A percentile compares a stretch with the other conserved stretches of the same genome.
Conservation (phyloP, 2,113 vertebrate species). For the Channa maculata region DNA sequence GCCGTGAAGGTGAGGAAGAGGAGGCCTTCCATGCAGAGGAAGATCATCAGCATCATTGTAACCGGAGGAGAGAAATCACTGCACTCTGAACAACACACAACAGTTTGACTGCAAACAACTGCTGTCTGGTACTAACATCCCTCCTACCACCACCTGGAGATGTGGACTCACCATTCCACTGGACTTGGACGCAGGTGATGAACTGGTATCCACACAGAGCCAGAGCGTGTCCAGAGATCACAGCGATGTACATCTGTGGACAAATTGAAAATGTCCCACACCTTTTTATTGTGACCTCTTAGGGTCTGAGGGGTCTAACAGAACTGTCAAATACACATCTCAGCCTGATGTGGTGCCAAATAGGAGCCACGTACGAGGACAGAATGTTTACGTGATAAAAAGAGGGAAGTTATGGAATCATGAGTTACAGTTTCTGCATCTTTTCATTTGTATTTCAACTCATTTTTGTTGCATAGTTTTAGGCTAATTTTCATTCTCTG, state of each 20-base stretch:
- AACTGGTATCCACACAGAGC: conserved; percentile 91
- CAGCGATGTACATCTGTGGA: conserved; percentile 91
- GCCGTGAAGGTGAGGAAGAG: conserved; percentile 95
- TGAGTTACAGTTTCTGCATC: too few relatives aligned
- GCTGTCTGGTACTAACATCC: too few relatives aligned
- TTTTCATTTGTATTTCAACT: too few relatives aligned
- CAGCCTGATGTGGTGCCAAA: neutral
- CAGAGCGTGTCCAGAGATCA: conserved; percentile 91
- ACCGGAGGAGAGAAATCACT: conserved; percentile 93
- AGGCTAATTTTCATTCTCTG: too few relatives aligned
- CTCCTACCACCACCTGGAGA: too few relatives aligned
- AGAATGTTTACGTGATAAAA: neutral
- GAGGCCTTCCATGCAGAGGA: conserved; percentile 93
- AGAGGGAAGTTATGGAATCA: too few relatives aligned
- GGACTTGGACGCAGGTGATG: conserved; percentile 90
- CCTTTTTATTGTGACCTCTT: neutral
- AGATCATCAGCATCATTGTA: conserved; percentile 92
- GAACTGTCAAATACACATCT: neutral
- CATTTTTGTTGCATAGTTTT: too few relatives aligned
- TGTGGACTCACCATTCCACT: conserved; percentile 88
- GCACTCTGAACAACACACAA: conserved; percentile 84
- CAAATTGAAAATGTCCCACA: neutral
- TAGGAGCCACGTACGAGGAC: neutral
- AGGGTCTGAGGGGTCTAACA: neutral
- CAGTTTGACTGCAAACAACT: neutral